Evolutionary conservation across 1,140 invertebrate species (phyloP), one percentile per base, ranked within the genome.

Genomic region (Brachionus calyciflorus): DNA sequence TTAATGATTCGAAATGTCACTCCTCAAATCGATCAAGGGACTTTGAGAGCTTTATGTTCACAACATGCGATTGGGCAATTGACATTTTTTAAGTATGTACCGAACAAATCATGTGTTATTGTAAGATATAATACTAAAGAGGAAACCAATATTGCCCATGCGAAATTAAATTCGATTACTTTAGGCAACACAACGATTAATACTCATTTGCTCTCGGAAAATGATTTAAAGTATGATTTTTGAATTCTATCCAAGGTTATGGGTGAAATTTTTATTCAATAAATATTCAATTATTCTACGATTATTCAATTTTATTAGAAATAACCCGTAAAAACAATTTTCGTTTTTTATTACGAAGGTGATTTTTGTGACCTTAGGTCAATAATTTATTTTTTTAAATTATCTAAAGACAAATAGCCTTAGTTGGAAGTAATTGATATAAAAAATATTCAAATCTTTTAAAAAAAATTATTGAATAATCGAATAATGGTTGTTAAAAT

Each of bases 71-170:
- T 51, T 30, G 69, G 69, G 6, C 46, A 55, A 19, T 33, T 51
- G 17, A 49, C 69, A 9, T 51, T 17, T 40, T 73, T 37, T 37
- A 30, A 41, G 24, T 73, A 73, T 14, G 51, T 73, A 24, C 44
- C 69, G 1, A 49, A 73, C n/a, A 55, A 51, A 37, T 33, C 44
- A 6, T 73, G 46, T 55, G 69, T 73, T 49, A 49, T 73, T 40
- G 69, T 73, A 21, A 49, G 46, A 51, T 73, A 73, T 37, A 73
- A 73, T 28, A 73, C 69, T 14, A 73, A 55, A 28, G 69, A 73
- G 24, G 69, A 73, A 37, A 55, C 69, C 4, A 73, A 28, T 21
- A 73, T 49, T 21, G 69, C 69, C 14, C 30, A 51, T 49, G 51
- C 46, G 17, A 73, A 73, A 41, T 41, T 73, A 17, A 73, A 73